Evolutionary conservation across 1,140 invertebrate genomes (phyloP).

Genomic region (Listronotus oregonensis): DNA sequence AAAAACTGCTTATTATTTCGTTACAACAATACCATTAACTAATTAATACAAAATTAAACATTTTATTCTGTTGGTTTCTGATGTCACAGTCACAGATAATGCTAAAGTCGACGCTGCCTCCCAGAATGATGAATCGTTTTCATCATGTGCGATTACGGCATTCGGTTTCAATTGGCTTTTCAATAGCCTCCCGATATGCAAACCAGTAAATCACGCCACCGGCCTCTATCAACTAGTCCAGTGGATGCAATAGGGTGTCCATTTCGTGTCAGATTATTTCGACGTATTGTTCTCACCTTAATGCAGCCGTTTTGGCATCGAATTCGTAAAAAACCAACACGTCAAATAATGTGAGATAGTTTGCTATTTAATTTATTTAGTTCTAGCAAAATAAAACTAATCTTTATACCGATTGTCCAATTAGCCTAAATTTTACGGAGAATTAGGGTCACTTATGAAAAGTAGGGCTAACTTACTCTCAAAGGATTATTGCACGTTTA

Average conservation of each 20-base stretch:
- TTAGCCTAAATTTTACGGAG: no score
- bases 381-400: no score
- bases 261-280: slow-evolving; percentile 39
- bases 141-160: slow-evolving; percentile 54
- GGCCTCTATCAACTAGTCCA: slow-evolving; percentile 47
- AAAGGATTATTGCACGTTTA: no score
- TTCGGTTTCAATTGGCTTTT: slow-evolving; percentile 55
- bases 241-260: slow-evolving; percentile 50
- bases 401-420: no score
- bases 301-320: background rate
- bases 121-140: slow-evolving; percentile 54
- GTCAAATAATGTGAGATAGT: no score
- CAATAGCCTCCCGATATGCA: slow-evolving; percentile 51
- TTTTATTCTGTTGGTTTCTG: background rate
- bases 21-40: no score
- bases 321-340: no score
- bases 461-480: no score
- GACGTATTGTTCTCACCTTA: slow-evolving; percentile 3
- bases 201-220: slow-evolving; percentile 48
- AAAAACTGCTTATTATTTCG: no score
- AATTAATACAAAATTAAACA: no score
- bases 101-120: background rate
- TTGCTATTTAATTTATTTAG: no score
- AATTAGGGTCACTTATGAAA: no score
- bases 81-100: background rate